Evolutionary conservation across 2,888 invertebrate genomes (phyloP), one percentile per base, ranked within the genome.

Genomic region (Patella pellucida): DNA sequence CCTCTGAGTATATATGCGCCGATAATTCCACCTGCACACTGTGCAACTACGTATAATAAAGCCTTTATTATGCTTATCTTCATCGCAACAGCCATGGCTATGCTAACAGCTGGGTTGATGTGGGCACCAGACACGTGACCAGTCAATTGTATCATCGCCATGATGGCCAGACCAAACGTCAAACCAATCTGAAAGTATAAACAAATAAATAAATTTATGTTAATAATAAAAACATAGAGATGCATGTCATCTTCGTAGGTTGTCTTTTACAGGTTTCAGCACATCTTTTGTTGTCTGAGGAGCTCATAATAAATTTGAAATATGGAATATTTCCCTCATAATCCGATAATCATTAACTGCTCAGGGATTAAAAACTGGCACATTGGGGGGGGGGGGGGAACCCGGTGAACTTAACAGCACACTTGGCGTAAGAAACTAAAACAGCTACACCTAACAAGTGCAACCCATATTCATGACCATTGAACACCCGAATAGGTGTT

Each of bases 11-110:
- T 94, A 1, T 97, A 96, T 5, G 97, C 96, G 68, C 97, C 97
- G 0, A 97, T 96, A 84, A 97, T 96, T 31, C 95, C 97, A 16
- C 97, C 98, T 68, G 96, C 96, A 89, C 96, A 96, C 92, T 98
- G 97, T 73, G 97, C 97, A 2, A 95, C 94, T 78, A 97, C 93
- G 92, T 97, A 97, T 31, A 96, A 92, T 1, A 95, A 69, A 0
- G 94, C 95, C 81, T 96, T 94, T 52, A 94, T 52, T 0, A 95
- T 92, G 83, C 95, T 94, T 75, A 96, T 95, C 86, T 95, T 94
- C 23, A 96, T 95, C 7, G 95, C 94, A 5, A 94, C 94, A 72
- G 96, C 92, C 92, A 97, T 93, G 3, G 95, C 89, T 71, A 90
- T 79, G 11, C 91, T 89, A 5, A 92, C 91, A 0, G 92, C 91